phyloP scores from a whole-genome alignment of 1,140 invertebrate genomes.

The Aradophagus sp. region DNA sequence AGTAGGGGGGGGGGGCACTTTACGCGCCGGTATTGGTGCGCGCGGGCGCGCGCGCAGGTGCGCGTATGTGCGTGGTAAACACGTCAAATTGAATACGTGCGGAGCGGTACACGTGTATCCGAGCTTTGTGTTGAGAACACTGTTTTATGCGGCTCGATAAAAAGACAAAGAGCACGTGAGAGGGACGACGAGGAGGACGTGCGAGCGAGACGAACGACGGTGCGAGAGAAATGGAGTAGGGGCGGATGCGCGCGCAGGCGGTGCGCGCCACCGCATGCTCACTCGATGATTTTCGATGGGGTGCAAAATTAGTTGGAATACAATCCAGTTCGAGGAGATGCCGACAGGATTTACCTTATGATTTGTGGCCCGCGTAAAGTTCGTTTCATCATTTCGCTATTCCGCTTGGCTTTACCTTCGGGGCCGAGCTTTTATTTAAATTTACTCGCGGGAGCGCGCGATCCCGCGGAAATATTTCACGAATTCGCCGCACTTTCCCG shows the following conservation, averaged over 20 bases:
- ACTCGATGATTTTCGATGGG: conserved; percentile 55
- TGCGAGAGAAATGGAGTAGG: conserved; percentile 22
- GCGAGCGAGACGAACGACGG: conserved; percentile 13
- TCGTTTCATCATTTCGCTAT: conserved; percentile 45
- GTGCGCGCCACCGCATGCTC: conserved; percentile 30
- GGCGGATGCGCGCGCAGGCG: conserved; percentile 34
- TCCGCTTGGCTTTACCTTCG: conserved; percentile 49
- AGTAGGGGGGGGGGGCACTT: conserved; percentile 19
- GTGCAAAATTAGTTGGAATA: conserved; percentile 55
- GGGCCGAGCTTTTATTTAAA: conserved; percentile 42
- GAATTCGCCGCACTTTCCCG: conserved; percentile 11
- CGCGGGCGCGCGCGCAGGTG: conserved; percentile 20
- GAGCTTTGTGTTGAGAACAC: conserved; percentile 49
- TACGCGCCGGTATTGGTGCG: conserved; percentile 27
- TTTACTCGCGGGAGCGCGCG: conserved; percentile 18
- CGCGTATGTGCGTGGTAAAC: conserved; percentile 40
- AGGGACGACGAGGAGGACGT: conserved; percentile 21
- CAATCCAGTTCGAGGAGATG: conserved; percentile 45
- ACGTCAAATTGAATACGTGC: conserved; percentile 52
- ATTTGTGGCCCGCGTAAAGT: conserved; percentile 53
- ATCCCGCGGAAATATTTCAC: conserved; percentile 21
- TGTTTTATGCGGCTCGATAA: conserved; percentile 46
- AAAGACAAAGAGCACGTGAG: conserved; percentile 25
- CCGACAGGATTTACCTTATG: conserved; percentile 44
- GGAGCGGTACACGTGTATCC: conserved; percentile 48